phyloP scores from a whole-genome alignment of 2,797 vertebrate species.

The Pristis pectinata region DNA sequence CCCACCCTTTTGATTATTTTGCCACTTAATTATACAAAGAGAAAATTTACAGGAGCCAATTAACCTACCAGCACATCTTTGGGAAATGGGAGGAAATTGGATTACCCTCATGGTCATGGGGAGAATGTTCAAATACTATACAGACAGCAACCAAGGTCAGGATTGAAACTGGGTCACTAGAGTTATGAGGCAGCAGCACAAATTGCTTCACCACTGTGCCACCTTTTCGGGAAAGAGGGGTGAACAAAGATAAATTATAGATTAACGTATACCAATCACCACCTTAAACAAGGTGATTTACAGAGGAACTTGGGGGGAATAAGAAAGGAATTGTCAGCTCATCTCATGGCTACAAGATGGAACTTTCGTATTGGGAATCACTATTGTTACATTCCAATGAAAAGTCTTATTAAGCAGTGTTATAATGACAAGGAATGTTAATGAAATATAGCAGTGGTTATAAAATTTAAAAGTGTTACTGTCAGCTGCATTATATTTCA shows the following conservation, averaged over 20 bases:
- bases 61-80: too few species aligned
- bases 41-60: too few species aligned
- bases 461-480: neutral
- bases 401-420: neutral
- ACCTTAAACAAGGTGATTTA: neutral
- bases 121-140: too few species aligned
- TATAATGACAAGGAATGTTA: neutral
- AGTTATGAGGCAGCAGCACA: too few species aligned
- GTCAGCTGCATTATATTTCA: neutral
- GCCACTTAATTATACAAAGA: too few species aligned
- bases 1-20: too few species aligned
- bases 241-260: too few species aligned
- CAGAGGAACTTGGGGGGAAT: neutral
- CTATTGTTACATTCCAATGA: neutral
- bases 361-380: neutral
- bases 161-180: too few species aligned
- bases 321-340: neutral
- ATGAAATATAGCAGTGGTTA: neutral
- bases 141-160: too few species aligned
- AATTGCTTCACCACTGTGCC: too few species aligned
- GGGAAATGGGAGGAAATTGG: too few species aligned
- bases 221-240: neutral
- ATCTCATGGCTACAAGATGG: neutral
- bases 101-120: too few species aligned
- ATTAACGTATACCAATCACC: neutral